These are phyloP conservation scores for Chrysotoxum bicinctum DNA, from an alignment of 2,888 invertebrate species.

Conservation along the genomic window DNA sequence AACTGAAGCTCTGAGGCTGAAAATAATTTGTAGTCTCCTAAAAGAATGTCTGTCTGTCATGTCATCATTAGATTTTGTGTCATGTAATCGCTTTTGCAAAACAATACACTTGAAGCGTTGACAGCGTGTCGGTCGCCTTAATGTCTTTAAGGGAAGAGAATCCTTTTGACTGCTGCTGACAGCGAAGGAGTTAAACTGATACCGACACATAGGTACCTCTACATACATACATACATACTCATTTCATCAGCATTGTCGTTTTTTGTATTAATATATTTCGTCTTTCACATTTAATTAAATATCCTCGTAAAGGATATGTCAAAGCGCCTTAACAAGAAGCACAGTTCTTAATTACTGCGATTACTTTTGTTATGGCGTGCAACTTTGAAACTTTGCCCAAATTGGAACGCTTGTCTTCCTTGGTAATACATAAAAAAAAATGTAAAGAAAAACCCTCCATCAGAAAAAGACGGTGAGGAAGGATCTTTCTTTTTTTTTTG, in stretches of 20 bases:
- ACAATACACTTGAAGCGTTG: conserved; percentile 67
- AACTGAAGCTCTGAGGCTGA: conserved; percentile 2
- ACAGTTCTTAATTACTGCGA: conserved; percentile 63
- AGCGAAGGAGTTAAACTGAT: conserved; percentile 46
- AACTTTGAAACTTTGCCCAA: conserved; percentile 68
- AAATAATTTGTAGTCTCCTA: conserved; percentile 59
- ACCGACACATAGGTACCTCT: conserved; percentile 4
- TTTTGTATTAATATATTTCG: conserved; percentile 58
- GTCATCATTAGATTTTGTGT: conserved; percentile 70
- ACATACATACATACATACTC: neutral
- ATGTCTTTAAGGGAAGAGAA: conserved; percentile 19
- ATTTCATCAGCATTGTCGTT: conserved; percentile 9
- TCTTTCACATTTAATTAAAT: conserved; percentile 67
- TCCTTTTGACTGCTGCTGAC: conserved; percentile 52
- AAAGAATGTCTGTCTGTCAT: conserved; percentile 70
- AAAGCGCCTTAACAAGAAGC: conserved; percentile 52
- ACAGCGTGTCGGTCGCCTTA: conserved; percentile 25
- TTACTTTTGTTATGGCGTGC: conserved; percentile 64
- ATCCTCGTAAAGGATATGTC: conserved; percentile 57
- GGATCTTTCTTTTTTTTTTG: neutral
- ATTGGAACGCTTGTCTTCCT: conserved; percentile 29
- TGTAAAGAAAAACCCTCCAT: neutral
- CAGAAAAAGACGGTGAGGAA: neutral
- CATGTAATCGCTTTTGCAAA: conserved; percentile 70
- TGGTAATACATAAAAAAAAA: conserved; percentile 6